Evolutionary conservation across 2,888 invertebrate species (phyloP).

Genomic region (Pachymerium ferrugineum): DNA sequence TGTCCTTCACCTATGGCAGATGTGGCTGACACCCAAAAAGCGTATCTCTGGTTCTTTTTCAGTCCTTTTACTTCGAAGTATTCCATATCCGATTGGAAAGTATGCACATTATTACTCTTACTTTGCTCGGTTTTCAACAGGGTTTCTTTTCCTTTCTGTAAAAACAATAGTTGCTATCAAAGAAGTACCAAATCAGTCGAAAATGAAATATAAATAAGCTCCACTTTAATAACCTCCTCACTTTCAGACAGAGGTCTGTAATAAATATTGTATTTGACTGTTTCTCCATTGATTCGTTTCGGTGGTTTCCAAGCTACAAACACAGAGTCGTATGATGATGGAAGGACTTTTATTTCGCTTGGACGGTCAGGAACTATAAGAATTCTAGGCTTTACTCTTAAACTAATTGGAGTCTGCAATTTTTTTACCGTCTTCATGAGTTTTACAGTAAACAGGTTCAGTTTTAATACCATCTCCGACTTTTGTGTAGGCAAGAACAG

Average conservation of each 20-base stretch:
- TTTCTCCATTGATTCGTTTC: background rate
- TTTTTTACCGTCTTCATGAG: background rate
- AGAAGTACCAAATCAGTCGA: too few species aligned
- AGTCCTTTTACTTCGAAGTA: background rate
- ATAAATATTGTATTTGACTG: background rate
- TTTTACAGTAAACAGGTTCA: background rate
- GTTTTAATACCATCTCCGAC: background rate
- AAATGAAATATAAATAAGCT: too few species aligned
- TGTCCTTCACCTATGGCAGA: slow-evolving; percentile 5
- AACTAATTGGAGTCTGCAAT: too few species aligned
- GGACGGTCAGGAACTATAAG: background rate
- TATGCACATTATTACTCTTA: background rate
- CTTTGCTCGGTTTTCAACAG: background rate
- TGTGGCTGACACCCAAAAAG: background rate
- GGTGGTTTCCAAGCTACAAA: background rate
- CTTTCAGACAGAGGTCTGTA: background rate
- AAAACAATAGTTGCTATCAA: background rate
- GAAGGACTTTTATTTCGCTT: background rate
- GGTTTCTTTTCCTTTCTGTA: background rate
- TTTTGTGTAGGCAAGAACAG: background rate
- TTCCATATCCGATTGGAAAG: background rate
- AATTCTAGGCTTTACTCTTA: background rate
- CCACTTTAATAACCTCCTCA: background rate
- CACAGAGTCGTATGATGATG: background rate
- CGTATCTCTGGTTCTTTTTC: background rate